Evolutionary conservation across 2,888 invertebrate species (phyloP), one percentile per base, ranked within the genome.

Genomic region (Chloroclysta siterata): DNA sequence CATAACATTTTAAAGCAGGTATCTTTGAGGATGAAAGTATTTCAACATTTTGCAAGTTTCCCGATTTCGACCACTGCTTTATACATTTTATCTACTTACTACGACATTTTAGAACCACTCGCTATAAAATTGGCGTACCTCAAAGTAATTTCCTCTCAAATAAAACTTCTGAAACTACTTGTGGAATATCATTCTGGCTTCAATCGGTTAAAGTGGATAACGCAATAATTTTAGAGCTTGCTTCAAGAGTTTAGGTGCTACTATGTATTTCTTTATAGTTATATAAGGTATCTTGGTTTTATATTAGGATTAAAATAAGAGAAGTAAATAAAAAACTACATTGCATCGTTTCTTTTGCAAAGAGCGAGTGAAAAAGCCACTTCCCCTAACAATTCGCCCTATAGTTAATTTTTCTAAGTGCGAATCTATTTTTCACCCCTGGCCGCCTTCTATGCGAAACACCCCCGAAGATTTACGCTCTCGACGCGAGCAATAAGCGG

Each of bases 381-480:
- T 64, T 57, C 56, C 68, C 65, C 53, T 64, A 53, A 68, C 56
- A 63, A 68, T 61, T 63, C 65, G 63, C 79, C 74, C 73, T 72
- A 72, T 80, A 79, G 83, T 87, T 88, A 89, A 89, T 88, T 88
- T 89, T 87, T 89, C 77, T 87, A 86, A 89, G 87, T 87, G 88
- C 84, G 82, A 85, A 85, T 89, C 85, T 88, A 85, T 87, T 88
- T 87, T 83, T 82, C 85, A 83, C 85, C 86, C 87, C 77, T 79
- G 79, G 80, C 76, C 77, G 75, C 76, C 76, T 77, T 78, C 79
- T 83, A 75, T 80, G 77, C 80, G 78, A 76, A 76, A 77, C 70
- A 70, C 76, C 81, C 85, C 77, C 73, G 68, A 89, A 89, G 89
- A 89, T 90, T 90, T 89, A 90, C 87, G 86, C 79, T 76, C 77